Evolutionary conservation across 2,797 vertebrate genomes (phyloP), one percentile per base, ranked within the genome.

Genomic region (Lindbergichthys nudifrons): DNA sequence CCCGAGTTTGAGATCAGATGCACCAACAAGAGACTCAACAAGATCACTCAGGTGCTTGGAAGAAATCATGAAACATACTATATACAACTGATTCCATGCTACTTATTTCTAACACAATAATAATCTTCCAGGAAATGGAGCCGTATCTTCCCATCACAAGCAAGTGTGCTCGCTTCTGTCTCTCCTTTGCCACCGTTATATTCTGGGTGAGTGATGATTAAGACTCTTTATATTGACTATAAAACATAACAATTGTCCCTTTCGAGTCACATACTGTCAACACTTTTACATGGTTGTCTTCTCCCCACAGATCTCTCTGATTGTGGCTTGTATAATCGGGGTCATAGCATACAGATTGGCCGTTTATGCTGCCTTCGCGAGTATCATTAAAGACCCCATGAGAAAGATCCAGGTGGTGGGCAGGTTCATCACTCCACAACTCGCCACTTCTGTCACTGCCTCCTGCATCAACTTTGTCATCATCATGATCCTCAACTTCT

Each of bases 401-500:
- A 88, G 93, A 54, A 93, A 93, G 0, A 87, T 97, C 60, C 88
- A 96, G 74, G 62, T 96, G 23, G 95, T 99, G 82, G 96, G 95
- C 0, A 91, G 92, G 7, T 75, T 98, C 47, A 93, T 99, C 76
- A 99, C 97, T 0, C 98, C 98, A 0, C 98, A 99, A 88, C 90
- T 99, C 26, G 95, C 97, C 0, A 99, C 98, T 0, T 96, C 97
- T 0, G 96, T 98, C 89, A 97, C 96, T 0, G 98, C 97, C 47
- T 99, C 98, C 0, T 97, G 96, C 87, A 96, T 99, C 86, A 99
- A 99, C 87, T 99, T 99, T 19, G 91, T 97, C 82, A 95, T 98
- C 93, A 99, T 99, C 93, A 96, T 99, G 96, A 96, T 98, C 75
- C 95, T 99, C 68, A 99, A 99, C 88, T 96, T 97, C 92, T 92